Evolutionary conservation across 2,888 invertebrate species (phyloP), one percentile per base, ranked within the genome.

Genomic region (Teinopalpus imperialis): DNA sequence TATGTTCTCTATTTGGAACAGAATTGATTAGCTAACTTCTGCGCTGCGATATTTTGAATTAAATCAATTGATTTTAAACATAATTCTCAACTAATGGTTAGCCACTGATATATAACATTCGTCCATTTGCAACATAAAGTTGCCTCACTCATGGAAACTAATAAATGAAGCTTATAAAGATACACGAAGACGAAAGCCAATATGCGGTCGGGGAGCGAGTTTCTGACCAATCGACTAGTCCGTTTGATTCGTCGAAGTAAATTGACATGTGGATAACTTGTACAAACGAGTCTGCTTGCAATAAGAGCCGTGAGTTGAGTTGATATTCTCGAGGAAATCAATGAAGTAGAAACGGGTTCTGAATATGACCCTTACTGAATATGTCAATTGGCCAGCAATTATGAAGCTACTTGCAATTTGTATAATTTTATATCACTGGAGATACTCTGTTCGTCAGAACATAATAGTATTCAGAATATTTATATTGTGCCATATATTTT

Each of bases 1-100:
- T 48, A 51, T 61, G 56, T 60, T 60, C 57, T 60, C 53, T 39
- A 61, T 61, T 60, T 59, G 45, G 48, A 56, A 51, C 54, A 41
- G 45, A 52, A 54, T 49, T 50, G 49, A 58, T 56, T 48, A 44
- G 35, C 36, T 43, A 35, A 40, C 31, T 34, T 44, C 39, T 41
- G 47, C 23, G 37, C 16, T 30, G 21, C 13, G 37, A 30, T 32
- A 42, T 10, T 27, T 29, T 30, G n/a, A 16, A 30, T 40, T 30
- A 5, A 23, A 35, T 24, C 29, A 12, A 35, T 40, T 24, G 24
- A 24, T 10, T 13, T 5, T 12, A 18, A 37, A 14, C 7, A 10
- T 9, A 5, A 31, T 14, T 16, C 9, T 20, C 5, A 36, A 23
- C 13, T 42, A 14, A 39, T 39, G 7, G 7, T 20, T 12, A 9